Base-by-base conservation (phyloP, 2,113 vertebrate genomes). In the Phoxinus phoxinus region DNA sequence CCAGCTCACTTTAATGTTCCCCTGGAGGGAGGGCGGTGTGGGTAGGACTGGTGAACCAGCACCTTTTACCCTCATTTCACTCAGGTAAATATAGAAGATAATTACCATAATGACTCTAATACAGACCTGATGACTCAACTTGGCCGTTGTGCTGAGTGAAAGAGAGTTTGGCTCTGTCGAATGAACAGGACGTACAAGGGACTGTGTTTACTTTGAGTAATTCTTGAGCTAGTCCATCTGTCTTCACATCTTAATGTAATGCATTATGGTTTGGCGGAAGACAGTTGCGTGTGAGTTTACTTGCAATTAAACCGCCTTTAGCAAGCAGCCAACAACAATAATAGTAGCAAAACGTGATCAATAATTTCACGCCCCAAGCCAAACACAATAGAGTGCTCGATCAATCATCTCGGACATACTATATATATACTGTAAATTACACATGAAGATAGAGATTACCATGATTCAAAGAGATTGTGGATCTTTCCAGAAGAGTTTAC, bases 11-110 rank as follows among this genome's bases (percentile, higher is more conserved):
- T 84, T 56, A 88, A 72, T 89, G 81, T 77, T 87, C 90, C 90
- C 84, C 61, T 6, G 30, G 69, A 58, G 74, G 75, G 75, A 86
- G 88, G 90, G 84, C 63, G 87, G 86, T 71, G 91, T 59, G 78
- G 11, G 80, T 44, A 67, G 23, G 30, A 77, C 51, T 23, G 86
- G 88, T 78, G 88, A 91, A 90, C 81, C 90, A 84, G 89, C 88
- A 88, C 84, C 30, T 90, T 90, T 86, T 92, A 93, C 87, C 94
- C 94, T 94, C 90, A 85, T 93, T 94, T 93, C 84, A 90, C 85
- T 69, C 76, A 87, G 87, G 90, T 94, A 94, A 93, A 94, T 93
- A 94, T 95, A 95, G 94, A 94, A 94, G 92, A 94, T 94, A 94
- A 95, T 95, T 95, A 95, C 93, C 89, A 90, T 94, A 91, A 94